phyloP scores from a whole-genome alignment of 2,797 vertebrate species.

The Periophthalmus magnuspinnatus region DNA sequence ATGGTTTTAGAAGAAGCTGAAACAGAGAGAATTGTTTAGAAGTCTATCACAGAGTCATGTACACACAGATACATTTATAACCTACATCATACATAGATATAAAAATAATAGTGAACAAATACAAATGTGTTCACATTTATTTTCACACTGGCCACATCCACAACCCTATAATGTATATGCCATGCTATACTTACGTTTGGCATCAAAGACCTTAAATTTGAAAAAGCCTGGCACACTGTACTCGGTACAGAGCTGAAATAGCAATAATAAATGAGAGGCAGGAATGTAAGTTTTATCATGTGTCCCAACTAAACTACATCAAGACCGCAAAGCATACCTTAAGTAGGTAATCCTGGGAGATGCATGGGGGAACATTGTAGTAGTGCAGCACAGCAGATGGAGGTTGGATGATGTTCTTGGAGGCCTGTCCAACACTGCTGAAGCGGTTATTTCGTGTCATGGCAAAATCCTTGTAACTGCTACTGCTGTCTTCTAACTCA shows the following conservation, averaged over 20 bases:
- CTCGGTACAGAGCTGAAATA: slow-evolving; percentile 89
- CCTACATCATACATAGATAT: background rate
- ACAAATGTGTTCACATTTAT: too few relatives aligned
- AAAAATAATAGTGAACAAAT: background rate
- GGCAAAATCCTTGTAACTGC: slow-evolving; percentile 97
- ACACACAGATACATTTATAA: background rate
- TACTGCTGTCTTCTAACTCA: slow-evolving; percentile 92
- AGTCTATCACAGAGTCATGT: background rate
- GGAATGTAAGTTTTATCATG: background rate
- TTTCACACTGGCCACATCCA: background rate
- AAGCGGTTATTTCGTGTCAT: slow-evolving; percentile 98
- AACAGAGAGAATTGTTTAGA: slow-evolving; percentile 4
- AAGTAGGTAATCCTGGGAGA: slow-evolving; percentile 90
- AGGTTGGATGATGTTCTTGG: slow-evolving; percentile 97
- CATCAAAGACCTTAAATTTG: slow-evolving; percentile 97
- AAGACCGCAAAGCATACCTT: slow-evolving; percentile 60
- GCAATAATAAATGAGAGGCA: slow-evolving; percentile 18
- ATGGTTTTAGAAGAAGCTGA: slow-evolving; percentile 94
- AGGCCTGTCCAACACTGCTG: slow-evolving; percentile 94
- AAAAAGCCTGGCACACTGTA: slow-evolving; percentile 91
- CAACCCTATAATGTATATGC: background rate
- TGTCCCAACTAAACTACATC: background rate
- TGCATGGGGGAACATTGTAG: slow-evolving; percentile 92
- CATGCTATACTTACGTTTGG: slow-evolving; percentile 88
- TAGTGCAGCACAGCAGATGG: slow-evolving; percentile 95